Base-by-base conservation (phyloP, 2,888 invertebrate species). In the Tetragonula carbonaria region DNA sequence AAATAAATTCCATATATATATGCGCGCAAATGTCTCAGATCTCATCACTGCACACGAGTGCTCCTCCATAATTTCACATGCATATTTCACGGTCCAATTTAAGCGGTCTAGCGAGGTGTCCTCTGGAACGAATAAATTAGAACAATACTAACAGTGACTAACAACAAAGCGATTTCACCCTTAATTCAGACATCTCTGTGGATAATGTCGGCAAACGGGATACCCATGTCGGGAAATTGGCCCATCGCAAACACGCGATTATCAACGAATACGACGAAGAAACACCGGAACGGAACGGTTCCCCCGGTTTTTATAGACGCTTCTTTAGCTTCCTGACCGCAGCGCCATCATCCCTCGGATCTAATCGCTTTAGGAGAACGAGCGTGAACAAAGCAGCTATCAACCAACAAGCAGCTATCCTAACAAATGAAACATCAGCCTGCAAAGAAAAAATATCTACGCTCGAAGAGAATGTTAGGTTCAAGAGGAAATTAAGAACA, bases 221-320 rank as follows among this genome's bases (percentile, higher is more conserved):
- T 72, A 76, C 76, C 85, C 87, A 85, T 90, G 28, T 90, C 89
- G 89, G 91, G 91, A 91, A 91, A 91, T 91, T 91, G 91, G 91
- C 82, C 90, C 84, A 91, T 91, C 89, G 81, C 75, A 84, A 82
- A 82, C 74, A 80, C 81, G 62, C 67, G 67, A 71, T 81, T 80
- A 88, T 86, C 85, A 82, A 73, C 80, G 74, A 66, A 77, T 8
- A 71, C 66, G 82, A 59, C 63, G 74, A 82, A 81, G 66, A 82
- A 84, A 63, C 66, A 72, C 62, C 73, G 75, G 59, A 72, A 82
- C 78, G 70, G 70, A 63, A 45, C 45, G 8, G 8, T 11, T 45
- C 50, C 53, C 67, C 53, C 33, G 28, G 28, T 23, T 86, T 84
- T 87, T 82, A 86, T 84, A 28, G 77, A 68, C 55, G 65, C 51